Percentiles rank a stretch among this genome's conserved stretches.
Conservation (phyloP, 1,140 invertebrate genomes). For the Bombyx mandarina region DNA sequence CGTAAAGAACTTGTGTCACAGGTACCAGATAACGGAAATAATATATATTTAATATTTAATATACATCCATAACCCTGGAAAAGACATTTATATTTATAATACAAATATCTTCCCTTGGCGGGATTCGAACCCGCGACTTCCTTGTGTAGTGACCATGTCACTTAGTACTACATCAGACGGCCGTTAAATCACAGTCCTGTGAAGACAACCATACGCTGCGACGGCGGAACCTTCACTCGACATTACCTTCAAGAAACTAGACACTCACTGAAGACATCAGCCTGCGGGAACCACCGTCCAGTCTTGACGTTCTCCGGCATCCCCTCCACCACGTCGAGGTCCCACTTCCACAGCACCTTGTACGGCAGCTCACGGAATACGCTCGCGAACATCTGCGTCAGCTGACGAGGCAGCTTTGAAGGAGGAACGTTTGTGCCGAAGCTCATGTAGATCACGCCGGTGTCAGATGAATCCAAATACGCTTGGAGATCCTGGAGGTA, state of each 20-base stretch:
- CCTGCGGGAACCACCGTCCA: constrained; percentile 68
- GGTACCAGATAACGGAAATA: too few relatives aligned
- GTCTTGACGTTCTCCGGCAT: constrained; percentile 37
- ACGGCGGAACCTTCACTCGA: too few relatives aligned
- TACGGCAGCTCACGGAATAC: constrained; percentile 61
- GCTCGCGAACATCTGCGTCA: constrained; percentile 43
- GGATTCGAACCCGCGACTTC: too few relatives aligned
- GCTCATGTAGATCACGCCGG: constrained; percentile 67
- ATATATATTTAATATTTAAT: too few relatives aligned
- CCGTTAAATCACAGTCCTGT: too few relatives aligned
- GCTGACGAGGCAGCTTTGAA: constrained; percentile 40
- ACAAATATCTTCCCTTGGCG: too few relatives aligned
- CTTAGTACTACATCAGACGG: too few relatives aligned
- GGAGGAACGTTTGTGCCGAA: constrained; percentile 65
- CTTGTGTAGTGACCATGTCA: too few relatives aligned
- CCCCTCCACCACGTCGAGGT: constrained; percentile 31
- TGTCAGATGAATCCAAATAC: constrained; percentile 64
- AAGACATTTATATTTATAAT: too few relatives aligned
- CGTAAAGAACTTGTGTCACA: too few relatives aligned
- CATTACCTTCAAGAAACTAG: neutral
- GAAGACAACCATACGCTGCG: too few relatives aligned
- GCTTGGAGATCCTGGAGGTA: constrained; percentile 25
- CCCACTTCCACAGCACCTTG: constrained; percentile 68
- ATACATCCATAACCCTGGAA: too few relatives aligned
- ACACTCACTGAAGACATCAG: constrained; percentile 59